A percentile compares a stretch with the other conserved stretches of the same genome.
Evolutionary conservation across 2,113 vertebrate genomes (phyloP).

Genomic region (Butorides virescens): DNA sequence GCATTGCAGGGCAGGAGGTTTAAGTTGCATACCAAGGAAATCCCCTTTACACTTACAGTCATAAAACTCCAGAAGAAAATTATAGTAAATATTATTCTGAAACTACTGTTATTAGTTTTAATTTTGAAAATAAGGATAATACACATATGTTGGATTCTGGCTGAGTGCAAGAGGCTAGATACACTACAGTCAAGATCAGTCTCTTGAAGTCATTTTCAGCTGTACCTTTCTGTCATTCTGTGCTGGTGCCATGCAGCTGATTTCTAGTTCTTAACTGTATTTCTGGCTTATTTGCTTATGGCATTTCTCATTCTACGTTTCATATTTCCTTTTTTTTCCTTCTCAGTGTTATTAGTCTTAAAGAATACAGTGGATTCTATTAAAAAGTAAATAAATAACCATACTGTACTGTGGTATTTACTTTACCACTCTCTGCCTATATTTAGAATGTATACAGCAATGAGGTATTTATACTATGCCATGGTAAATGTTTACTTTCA

Average conservation of each 20-base stretch:
- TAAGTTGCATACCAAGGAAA: neutral
- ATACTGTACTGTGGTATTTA: slow-evolving; percentile 57
- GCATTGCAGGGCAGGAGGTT: neutral
- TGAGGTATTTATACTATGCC: slow-evolving; percentile 62
- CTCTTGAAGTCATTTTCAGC: neutral
- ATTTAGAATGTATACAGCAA: slow-evolving; percentile 68
- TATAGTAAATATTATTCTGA: neutral
- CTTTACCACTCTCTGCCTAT: slow-evolving; percentile 50
- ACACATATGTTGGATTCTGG: neutral
- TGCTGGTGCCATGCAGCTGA: neutral
- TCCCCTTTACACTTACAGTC: neutral
- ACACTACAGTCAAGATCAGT: neutral
- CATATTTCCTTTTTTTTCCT: neutral
- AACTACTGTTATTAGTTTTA: neutral
- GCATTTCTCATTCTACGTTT: neutral
- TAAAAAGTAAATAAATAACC: slow-evolving; percentile 55
- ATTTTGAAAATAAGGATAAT: neutral
- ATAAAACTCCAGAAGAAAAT: neutral
- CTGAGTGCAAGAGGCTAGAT: neutral
- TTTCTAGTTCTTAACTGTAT: neutral
- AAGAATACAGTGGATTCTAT: slow-evolving; percentile 42
- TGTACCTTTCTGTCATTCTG: neutral
- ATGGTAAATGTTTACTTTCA: slow-evolving; percentile 68
- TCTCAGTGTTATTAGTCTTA: slow-evolving; percentile 18
- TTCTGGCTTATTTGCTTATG: neutral